Percentiles rank a stretch among this genome's conserved stretches.
Conservation (phyloP, 1,140 invertebrate species). For the Megalopta genalis region DNA sequence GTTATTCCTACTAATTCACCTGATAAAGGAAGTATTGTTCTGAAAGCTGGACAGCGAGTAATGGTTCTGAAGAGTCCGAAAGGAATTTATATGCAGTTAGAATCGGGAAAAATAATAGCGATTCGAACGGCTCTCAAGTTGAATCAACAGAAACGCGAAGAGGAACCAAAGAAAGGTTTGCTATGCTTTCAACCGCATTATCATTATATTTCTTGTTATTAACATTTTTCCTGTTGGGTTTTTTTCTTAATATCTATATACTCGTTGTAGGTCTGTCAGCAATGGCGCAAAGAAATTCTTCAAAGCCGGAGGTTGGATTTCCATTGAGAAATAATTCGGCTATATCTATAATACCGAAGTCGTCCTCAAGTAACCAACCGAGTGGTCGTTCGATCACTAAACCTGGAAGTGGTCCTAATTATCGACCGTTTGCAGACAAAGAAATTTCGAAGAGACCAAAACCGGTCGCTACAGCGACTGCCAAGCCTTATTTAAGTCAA, state of each 20-base stretch:
- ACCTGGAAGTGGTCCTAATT: slow-evolving; percentile 68
- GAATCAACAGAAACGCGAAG: slow-evolving; percentile 83
- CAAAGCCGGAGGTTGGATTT: slow-evolving; percentile 80
- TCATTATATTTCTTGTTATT: background rate
- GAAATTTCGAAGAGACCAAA: slow-evolving; percentile 73
- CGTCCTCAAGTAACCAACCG: slow-evolving; percentile 68
- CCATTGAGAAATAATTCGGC: slow-evolving; percentile 85
- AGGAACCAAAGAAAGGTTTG: slow-evolving; percentile 81
- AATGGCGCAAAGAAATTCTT: slow-evolving; percentile 77
- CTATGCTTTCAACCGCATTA: slow-evolving; percentile 20
- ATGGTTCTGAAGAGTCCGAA: slow-evolving; percentile 96
- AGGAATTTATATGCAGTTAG: slow-evolving; percentile 96
- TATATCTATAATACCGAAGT: slow-evolving; percentile 84
- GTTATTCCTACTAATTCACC: slow-evolving; percentile 94
- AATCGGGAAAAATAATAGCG: slow-evolving; percentile 98
- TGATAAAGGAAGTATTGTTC: slow-evolving; percentile 91
- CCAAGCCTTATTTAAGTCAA: slow-evolving; percentile 73
- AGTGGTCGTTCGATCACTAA: slow-evolving; percentile 69
- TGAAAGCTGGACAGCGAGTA: slow-evolving; percentile 95
- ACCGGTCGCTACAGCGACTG: slow-evolving; percentile 74
- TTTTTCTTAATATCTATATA: slow-evolving; percentile 6
- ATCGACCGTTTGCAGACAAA: slow-evolving; percentile 73
- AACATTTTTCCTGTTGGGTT: background rate
- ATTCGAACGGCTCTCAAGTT: slow-evolving; percentile 90
- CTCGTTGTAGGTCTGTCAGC: slow-evolving; percentile 75